Evolutionary conservation across 1,140 invertebrate species (phyloP).

Genomic region (Bombus waltoni): DNA sequence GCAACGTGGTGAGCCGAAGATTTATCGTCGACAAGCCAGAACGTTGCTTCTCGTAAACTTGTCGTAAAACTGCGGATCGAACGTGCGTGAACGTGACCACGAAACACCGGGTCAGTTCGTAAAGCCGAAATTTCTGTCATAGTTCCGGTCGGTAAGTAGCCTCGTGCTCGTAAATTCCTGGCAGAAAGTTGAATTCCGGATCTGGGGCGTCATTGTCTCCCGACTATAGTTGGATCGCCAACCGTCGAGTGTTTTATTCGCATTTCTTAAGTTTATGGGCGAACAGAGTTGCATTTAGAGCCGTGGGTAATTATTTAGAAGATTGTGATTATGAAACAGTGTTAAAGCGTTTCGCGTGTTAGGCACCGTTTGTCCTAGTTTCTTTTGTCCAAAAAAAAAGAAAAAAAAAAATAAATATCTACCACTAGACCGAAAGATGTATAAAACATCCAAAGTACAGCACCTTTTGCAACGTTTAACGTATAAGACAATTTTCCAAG

Average conservation of each 20-base stretch:
- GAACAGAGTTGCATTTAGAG: background rate
- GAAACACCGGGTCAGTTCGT: background rate
- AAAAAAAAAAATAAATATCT: no score
- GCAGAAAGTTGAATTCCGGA: background rate
- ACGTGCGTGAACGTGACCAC: background rate
- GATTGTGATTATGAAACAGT: no score
- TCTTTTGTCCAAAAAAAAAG: no score
- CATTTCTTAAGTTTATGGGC: background rate
- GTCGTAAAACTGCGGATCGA: conserved; percentile 23
- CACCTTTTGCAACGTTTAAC: no score
- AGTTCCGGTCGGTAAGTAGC: background rate
- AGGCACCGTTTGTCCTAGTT: no score
- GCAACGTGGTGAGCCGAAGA: background rate
- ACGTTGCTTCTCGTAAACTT: conserved; percentile 24
- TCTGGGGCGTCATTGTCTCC: no score
- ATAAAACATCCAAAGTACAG: no score
- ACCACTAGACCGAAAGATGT: no score
- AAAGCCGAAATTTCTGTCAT: conserved; percentile 18
- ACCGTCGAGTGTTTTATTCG: background rate
- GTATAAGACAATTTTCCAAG: no score
- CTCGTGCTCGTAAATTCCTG: background rate
- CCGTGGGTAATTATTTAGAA: background rate
- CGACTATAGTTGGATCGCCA: background rate
- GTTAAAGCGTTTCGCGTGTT: no score
- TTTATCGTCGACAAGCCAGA: conserved; percentile 53